A percentile compares a stretch with the other conserved stretches of the same genome.
These are phyloP conservation scores for Oncorhynchus keta DNA, from an alignment of 2,113 vertebrate species.

Conservation along the genomic window DNA sequence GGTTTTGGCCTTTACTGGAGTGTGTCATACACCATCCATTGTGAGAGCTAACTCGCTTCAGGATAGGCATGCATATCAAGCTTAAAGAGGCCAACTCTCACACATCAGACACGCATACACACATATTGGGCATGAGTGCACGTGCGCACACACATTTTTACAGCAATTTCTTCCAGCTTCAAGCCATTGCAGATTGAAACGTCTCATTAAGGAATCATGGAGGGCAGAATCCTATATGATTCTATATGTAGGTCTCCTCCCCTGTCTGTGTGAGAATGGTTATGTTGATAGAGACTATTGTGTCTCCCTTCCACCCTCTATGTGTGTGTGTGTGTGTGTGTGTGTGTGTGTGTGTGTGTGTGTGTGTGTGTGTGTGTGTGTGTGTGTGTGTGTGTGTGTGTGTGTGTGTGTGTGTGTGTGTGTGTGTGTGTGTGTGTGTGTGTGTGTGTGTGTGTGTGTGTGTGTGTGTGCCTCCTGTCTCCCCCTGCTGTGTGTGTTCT, in stretches of 20 bases:
- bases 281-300: background rate
- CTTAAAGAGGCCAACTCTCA: background rate
- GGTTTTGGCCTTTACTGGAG: slow-evolving; percentile 12
- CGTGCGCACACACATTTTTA: slow-evolving; percentile 4
- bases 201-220: background rate
- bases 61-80: background rate
- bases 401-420: background rate
- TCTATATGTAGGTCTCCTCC: background rate
- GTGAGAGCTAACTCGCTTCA: background rate
- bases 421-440: background rate
- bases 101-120: background rate
- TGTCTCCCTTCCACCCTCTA: background rate
- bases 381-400: background rate
- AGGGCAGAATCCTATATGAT: background rate
- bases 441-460: background rate
- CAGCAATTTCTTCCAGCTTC: background rate
- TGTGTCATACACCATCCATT: background rate
- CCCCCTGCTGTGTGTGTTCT: slow-evolving; percentile 23
- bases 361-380: background rate
- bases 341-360: background rate
- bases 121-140: background rate
- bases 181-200: background rate
- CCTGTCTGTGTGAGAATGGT: background rate
- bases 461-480: background rate
- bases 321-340: background rate